Evolutionary conservation across 92 coral and sea anemone species (phyloP).

Genomic region (Umimayanthus kanabou): DNA sequence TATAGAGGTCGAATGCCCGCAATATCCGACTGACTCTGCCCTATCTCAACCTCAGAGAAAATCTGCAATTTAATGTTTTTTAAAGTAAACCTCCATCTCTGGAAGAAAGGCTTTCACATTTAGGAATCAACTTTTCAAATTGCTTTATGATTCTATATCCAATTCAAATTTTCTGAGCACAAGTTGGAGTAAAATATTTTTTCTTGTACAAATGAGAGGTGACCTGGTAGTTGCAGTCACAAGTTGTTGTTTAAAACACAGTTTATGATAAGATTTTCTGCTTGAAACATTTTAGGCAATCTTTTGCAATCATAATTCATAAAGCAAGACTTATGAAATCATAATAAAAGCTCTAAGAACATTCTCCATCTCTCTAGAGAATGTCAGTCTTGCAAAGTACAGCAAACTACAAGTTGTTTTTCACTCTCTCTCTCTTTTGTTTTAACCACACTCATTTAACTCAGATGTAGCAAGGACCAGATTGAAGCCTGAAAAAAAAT

Average conservation of each 20-base stretch:
- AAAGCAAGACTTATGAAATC: no score
- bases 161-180: background rate
- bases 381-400: no score
- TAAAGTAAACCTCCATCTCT: constrained; percentile 2
- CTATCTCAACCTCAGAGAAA: constrained; percentile 38
- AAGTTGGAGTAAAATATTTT: no score
- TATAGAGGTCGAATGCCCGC: constrained; percentile 43
- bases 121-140: background rate
- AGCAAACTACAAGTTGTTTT: background rate
- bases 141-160: background rate
- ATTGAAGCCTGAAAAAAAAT: background rate
- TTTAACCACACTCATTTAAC: background rate
- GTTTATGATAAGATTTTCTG: background rate
- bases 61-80: constrained; percentile 41
- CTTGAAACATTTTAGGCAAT: background rate
- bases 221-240: background rate
- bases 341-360: background rate
- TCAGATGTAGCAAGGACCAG: background rate
- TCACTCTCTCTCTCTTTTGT: background rate
- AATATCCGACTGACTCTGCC: constrained; percentile 36
- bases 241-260: background rate
- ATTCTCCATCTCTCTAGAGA: background rate
- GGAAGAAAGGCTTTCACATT: background rate
- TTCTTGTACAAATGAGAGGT: background rate
- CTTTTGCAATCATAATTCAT: no score